Evolutionary conservation across 2,888 invertebrate genomes (phyloP).

Genomic region (Apeira syringaria): DNA sequence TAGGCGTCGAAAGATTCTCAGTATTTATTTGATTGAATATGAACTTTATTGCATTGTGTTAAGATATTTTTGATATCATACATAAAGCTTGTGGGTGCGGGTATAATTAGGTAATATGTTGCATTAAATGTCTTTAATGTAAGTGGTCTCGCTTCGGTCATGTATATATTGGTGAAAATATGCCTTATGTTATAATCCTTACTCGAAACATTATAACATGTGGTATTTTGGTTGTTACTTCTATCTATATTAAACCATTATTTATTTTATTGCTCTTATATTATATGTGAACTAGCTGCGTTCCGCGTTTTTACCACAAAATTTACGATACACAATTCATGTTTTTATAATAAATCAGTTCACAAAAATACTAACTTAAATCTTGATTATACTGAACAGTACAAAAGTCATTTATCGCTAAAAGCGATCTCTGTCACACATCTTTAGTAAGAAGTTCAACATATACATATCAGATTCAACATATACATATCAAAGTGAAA

Average conservation of each 20-base stretch:
- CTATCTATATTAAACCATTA: background rate
- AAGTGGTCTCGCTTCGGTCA: slow-evolving; percentile 12
- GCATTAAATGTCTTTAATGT: slow-evolving; percentile 9
- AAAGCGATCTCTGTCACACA: too few relatives aligned
- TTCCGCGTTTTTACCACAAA: too few relatives aligned
- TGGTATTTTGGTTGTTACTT: background rate
- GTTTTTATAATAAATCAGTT: too few relatives aligned
- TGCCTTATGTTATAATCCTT: background rate
- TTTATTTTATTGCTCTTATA: too few relatives aligned
- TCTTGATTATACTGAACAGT: too few relatives aligned
- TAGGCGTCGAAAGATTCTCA: slow-evolving; percentile 9
- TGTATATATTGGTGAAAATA: background rate
- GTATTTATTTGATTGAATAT: background rate
- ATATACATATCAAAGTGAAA: too few relatives aligned
- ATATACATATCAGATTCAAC: too few relatives aligned
- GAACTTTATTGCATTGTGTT: background rate
- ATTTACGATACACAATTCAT: too few relatives aligned
- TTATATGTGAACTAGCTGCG: too few relatives aligned
- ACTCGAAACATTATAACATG: background rate
- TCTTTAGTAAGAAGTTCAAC: too few relatives aligned
- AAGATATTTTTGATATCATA: background rate
- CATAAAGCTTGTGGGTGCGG: slow-evolving; percentile 31
- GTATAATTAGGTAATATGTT: slow-evolving; percentile 27
- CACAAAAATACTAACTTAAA: too few relatives aligned
- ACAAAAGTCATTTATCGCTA: too few relatives aligned